A percentile compares a stretch with the other conserved stretches of the same genome.
These are phyloP conservation scores for Holacanthus passer DNA, from an alignment of 2,113 vertebrate species.

Conservation along the genomic window DNA sequence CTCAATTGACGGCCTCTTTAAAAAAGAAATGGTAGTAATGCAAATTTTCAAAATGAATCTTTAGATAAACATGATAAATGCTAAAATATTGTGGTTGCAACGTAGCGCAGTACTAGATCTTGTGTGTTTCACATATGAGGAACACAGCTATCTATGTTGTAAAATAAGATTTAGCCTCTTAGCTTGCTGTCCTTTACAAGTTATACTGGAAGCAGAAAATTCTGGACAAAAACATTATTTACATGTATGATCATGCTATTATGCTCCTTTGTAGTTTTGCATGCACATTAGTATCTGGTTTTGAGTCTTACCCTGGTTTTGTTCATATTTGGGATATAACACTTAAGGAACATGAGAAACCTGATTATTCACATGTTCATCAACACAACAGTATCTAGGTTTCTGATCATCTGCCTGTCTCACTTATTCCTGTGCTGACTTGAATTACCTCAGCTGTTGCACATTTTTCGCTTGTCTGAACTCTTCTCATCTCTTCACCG, in stretches of 20 bases:
- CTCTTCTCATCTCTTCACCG: background rate
- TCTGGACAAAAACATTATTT: background rate
- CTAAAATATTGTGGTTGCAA: background rate
- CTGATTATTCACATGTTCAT: background rate
- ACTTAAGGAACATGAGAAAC: background rate
- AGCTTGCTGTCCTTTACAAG: background rate
- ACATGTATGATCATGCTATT: background rate
- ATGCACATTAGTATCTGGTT: background rate
- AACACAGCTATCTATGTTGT: background rate
- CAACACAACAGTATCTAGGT: background rate
- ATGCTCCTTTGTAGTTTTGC: background rate
- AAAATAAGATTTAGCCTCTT: background rate
- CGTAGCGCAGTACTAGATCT: background rate
- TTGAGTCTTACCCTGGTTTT: background rate
- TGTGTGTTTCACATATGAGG: background rate
- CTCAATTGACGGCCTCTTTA: accelerated
- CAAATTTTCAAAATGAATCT: background rate
- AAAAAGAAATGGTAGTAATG: background rate
- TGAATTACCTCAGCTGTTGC: background rate
- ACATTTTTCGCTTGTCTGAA: too few relatives aligned
- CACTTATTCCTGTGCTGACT: background rate
- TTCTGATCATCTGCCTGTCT: background rate
- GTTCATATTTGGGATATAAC: background rate
- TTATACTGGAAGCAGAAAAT: background rate
- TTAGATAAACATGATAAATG: background rate